Conservation (phyloP, 2,888 invertebrate genomes). For the Aleiodes leptofemur region DNA sequence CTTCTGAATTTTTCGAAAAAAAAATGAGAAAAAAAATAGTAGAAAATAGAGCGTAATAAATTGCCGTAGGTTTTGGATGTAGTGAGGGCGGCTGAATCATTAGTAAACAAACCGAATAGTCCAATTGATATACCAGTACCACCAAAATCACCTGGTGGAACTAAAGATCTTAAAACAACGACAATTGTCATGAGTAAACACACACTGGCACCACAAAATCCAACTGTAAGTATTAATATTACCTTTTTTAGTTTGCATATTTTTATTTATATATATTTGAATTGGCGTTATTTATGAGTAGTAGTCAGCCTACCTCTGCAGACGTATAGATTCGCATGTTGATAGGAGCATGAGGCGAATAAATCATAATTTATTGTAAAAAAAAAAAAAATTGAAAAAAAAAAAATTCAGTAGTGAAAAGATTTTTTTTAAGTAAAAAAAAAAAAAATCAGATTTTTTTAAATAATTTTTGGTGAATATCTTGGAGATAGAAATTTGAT, state of each 20-base stretch:
- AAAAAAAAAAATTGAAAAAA: too few relatives aligned
- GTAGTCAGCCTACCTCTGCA: slow-evolving; percentile 1
- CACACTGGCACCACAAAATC: slow-evolving; percentile 86
- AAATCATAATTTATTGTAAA: neutral
- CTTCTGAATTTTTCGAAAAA: neutral
- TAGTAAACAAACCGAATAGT: slow-evolving; percentile 80
- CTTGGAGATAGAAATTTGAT: too few relatives aligned
- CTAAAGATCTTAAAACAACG: slow-evolving; percentile 87
- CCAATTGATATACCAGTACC: slow-evolving; percentile 77
- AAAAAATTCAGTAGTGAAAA: slow-evolving; percentile 18
- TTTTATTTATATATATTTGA: neutral
- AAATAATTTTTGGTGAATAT: too few relatives aligned
- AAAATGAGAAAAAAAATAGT: slow-evolving; percentile 16
- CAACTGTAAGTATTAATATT: slow-evolving; percentile 76
- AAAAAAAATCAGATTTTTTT: neutral
- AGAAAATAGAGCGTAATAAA: slow-evolving; percentile 46
- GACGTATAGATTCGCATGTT: neutral
- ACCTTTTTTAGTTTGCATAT: slow-evolving; percentile 21
- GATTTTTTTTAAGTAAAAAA: neutral
- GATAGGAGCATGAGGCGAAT: neutral
- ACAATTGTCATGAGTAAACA: slow-evolving; percentile 97
- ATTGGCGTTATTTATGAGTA: slow-evolving; percentile 3
- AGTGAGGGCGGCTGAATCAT: slow-evolving; percentile 90
- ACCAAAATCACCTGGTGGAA: slow-evolving; percentile 86
- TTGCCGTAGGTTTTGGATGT: slow-evolving; percentile 86